Conservation (phyloP, 2,888 invertebrate species). For the Formica aserva region DNA sequence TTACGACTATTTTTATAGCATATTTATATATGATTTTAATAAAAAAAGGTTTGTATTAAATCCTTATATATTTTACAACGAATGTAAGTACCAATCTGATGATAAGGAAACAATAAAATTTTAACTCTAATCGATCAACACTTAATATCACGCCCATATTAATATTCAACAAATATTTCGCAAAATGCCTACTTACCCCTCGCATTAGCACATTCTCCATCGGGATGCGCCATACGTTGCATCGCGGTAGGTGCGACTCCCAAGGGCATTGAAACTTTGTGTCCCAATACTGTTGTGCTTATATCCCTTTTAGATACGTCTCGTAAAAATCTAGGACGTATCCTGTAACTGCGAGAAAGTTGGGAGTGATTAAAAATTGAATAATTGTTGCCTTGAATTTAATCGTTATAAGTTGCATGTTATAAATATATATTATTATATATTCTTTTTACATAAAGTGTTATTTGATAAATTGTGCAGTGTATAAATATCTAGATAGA, state of each 20-base stretch:
- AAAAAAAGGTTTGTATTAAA: conserved; percentile 70
- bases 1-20: conserved; percentile 67
- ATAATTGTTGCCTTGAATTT: background rate
- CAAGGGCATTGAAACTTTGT: conserved; percentile 90
- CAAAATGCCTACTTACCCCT: conserved; percentile 87
- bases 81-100: conserved; percentile 32
- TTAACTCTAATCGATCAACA: background rate
- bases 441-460: background rate
- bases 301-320: conserved; percentile 90
- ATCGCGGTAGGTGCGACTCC: conserved; percentile 96
- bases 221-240: conserved; percentile 96
- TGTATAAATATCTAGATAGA: background rate
- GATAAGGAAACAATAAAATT: conserved; percentile 12
- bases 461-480: background rate
- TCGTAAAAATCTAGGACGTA: conserved; percentile 92
- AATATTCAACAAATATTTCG: conserved; percentile 20
- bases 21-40: conserved; percentile 61
- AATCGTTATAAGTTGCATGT: background rate
- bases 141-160: background rate
- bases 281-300: conserved; percentile 89
- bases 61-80: conserved; percentile 38
- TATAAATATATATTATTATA: background rate
- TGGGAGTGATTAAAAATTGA: background rate
- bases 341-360: conserved; percentile 88
- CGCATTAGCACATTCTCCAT: conserved; percentile 94